A percentile compares a stretch with the other conserved stretches of the same genome.
Evolutionary conservation across 2,113 vertebrate species (phyloP).

Genomic region (Chroicocephalus ridibundus): DNA sequence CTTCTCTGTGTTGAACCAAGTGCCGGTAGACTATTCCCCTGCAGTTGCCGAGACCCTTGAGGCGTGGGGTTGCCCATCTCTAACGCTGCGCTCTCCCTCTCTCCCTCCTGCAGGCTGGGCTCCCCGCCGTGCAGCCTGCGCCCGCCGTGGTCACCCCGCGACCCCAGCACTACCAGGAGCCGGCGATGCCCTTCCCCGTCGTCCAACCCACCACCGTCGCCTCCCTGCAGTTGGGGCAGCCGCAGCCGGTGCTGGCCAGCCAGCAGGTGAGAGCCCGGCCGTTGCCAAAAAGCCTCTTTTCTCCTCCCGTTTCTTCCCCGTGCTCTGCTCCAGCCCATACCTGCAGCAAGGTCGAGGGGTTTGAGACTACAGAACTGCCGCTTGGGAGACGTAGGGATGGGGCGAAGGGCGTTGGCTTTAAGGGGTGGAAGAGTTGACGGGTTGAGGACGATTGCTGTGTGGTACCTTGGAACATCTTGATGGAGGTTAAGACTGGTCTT

Average conservation of each 20-base stretch:
- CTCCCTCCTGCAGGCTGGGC: conserved; percentile 63
- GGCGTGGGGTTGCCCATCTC: fast-evolving
- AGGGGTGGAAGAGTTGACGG: neutral
- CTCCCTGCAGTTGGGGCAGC: conserved; percentile 49
- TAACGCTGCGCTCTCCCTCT: neutral
- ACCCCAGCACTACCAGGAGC: conserved; percentile 76
- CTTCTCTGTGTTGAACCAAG: neutral
- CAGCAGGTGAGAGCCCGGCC: conserved; percentile 79
- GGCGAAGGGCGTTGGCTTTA: neutral
- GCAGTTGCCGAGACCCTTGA: neutral
- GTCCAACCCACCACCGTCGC: conserved; percentile 62
- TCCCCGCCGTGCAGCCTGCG: neutral
- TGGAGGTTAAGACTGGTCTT: neutral
- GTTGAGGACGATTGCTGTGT: no score
- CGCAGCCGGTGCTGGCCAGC: conserved; percentile 45
- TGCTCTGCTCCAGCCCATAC: fast-evolving
- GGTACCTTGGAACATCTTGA: neutral
- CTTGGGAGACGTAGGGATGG: neutral
- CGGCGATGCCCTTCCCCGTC: conserved; percentile 55
- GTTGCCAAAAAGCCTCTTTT: fast-evolving
- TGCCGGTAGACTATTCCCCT: fast-evolving
- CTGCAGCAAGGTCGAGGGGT: neutral
- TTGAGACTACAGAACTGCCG: neutral
- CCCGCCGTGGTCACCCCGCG: conserved; percentile 9
- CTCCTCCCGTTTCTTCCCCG: fast-evolving